Evolutionary conservation across 2,113 vertebrate genomes (phyloP).

Genomic region (Phoxinus phoxinus): DNA sequence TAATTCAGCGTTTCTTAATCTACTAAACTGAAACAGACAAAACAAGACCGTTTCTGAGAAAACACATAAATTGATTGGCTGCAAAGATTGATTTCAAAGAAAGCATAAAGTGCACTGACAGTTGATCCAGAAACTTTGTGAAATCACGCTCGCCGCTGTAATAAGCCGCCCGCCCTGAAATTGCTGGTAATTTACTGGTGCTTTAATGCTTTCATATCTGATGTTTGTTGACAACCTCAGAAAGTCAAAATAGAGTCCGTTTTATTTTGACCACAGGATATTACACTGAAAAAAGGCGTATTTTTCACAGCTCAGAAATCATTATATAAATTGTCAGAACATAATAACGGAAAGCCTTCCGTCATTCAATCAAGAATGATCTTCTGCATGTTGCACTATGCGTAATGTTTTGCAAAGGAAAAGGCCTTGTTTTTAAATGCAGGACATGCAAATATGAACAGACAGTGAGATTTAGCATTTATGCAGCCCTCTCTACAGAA

Average conservation of each 20-base stretch:
- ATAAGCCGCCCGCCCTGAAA: neutral
- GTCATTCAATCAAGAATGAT: neutral
- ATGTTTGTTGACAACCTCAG: neutral
- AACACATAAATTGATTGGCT: neutral
- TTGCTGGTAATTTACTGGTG: neutral
- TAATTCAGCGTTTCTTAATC: neutral
- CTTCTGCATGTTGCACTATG: neutral
- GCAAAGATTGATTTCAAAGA: neutral
- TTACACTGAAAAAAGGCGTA: neutral
- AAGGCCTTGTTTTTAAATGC: neutral
- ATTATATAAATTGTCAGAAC: neutral
- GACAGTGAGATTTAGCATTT: neutral
- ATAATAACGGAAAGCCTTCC: neutral
- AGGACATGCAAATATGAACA: neutral
- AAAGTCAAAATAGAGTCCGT: constrained; percentile 3
- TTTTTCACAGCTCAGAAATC: constrained; percentile 6
- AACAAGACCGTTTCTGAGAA: neutral
- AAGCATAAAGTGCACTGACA: neutral
- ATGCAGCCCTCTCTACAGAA: neutral
- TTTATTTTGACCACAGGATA: constrained; percentile 43
- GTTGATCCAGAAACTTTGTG: too few relatives aligned
- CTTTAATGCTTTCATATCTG: constrained; percentile 20
- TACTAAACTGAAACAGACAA: neutral
- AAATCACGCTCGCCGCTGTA: neutral
- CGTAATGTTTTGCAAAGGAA: neutral